A percentile compares a stretch with the other conserved stretches of the same genome.
Conservation (phyloP, 64 coral and sea anemone species). For the Dendronephthya gigantea region DNA sequence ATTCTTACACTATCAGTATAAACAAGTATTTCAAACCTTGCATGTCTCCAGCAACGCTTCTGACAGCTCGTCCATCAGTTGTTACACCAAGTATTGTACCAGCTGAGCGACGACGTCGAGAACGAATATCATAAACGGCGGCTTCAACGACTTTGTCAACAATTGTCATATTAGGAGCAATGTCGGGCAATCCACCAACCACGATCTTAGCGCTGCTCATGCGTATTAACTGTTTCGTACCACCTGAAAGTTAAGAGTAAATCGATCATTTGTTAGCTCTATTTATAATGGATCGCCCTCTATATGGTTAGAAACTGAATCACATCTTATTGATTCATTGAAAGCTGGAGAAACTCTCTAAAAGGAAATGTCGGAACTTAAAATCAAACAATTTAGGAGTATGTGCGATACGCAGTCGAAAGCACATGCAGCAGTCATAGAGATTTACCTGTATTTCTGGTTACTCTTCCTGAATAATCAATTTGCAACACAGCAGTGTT, state of each 20-base stretch:
- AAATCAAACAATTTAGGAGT: no score
- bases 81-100: not conserved
- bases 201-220: conserved; percentile 80
- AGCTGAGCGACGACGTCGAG: not conserved
- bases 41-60: not conserved
- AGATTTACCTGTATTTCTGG: conserved; percentile 52
- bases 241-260: not conserved
- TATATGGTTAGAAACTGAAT: not conserved
- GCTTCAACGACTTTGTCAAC: not conserved
- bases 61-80: not conserved
- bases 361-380: no score
- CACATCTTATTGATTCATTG: no score
- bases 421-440: not conserved
- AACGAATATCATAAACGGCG: not conserved
- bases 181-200: conserved; percentile 74
- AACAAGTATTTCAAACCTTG: no score
- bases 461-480: conserved; percentile 63
- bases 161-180: conserved; percentile 17
- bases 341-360: no score
- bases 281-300: not conserved
- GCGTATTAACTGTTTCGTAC: conserved; percentile 22
- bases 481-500: conserved; percentile 70
- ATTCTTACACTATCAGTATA: no score
- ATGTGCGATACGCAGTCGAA: no score
- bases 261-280: not conserved